Base-by-base conservation (phyloP, 2,797 vertebrate genomes). In the Sebastes paucispinis region DNA sequence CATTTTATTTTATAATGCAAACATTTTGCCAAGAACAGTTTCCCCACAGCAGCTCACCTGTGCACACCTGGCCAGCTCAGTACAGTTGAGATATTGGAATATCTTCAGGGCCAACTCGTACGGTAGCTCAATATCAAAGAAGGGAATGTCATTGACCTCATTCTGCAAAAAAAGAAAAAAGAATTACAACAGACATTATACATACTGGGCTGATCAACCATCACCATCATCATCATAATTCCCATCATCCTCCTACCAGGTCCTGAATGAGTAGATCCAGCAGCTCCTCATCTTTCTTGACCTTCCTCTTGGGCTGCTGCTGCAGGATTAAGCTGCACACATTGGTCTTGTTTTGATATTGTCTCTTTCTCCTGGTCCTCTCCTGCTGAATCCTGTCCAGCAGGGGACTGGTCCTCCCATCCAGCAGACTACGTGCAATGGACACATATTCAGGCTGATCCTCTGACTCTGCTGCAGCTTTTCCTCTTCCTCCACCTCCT, bases 21-120 rank as follows among this genome's bases (percentile, higher is more conserved):
- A 72, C 24, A 6, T 13, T 13, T 13, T 31, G 2, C 1, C 4
- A 4, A 12, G 3, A 6, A 6, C 0, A 5, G 5, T 8, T 11
- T 18, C 0, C 6, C 16, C 6, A 16, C 27, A 7, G 31, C 11
- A 10, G 31, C 93, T 94, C 88, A 99, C 98, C 97, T 99, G 98
- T 20, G 98, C 98, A 77, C 98, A 99, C 39, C 97, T 96, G 73
- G 98, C 98, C 2, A 99, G 90, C 31, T 98, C 98, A 24, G 83
- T 85, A 83, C 94, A 94, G 91, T 86, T 84, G 47, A 99, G 95
- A 81, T 97, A 96, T 64, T 92, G 96, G 92, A 99, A 99, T 85
- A 99, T 99, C 88, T 98, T 97, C 90, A 98, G 85, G 1, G 98
- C 98, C 71, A 99, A 93, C 87, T 99, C 98, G 4, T 99, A 99